phyloP scores from a whole-genome alignment of 2,797 vertebrate genomes.

The Staurois parvus region DNA sequence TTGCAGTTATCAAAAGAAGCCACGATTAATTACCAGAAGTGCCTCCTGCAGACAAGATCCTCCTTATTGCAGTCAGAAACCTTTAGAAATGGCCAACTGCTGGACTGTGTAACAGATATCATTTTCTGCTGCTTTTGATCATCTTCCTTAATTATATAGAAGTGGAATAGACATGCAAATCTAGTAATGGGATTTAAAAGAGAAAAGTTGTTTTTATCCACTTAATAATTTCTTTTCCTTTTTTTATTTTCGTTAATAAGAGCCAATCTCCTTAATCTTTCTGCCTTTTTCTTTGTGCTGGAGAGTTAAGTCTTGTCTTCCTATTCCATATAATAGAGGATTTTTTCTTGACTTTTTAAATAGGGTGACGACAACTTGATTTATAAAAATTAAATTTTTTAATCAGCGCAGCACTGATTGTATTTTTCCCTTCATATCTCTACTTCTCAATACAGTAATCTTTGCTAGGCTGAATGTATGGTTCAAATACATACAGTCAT shows the following conservation, averaged over 20 bases:
- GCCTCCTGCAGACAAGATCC: conserved; percentile 20
- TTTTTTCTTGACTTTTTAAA: conserved; percentile 13
- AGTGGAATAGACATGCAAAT: conserved; percentile 63
- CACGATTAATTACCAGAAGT: conserved; percentile 64
- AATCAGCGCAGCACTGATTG: not conserved
- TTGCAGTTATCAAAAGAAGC: conserved; percentile 57
- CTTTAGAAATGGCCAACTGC: conserved; percentile 26
- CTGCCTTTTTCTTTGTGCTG: conserved; percentile 22
- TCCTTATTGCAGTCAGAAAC: not conserved
- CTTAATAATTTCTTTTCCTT: conserved; percentile 57
- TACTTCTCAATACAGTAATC: not conserved
- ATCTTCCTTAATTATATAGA: conserved; percentile 63
- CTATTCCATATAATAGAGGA: conserved; percentile 2
- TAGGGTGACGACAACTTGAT: conserved; percentile 18
- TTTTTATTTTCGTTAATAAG: conserved; percentile 55
- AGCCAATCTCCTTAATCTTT: conserved; percentile 40
- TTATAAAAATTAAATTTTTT: not conserved
- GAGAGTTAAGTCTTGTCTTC: not conserved
- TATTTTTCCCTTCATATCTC: not conserved
- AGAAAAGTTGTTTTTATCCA: conserved; percentile 63
- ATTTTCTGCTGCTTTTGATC: conserved; percentile 63
- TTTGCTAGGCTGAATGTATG: not conserved
- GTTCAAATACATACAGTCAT: not conserved
- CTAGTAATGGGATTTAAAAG: conserved; percentile 64
- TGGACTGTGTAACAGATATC: conserved; percentile 37